Base-by-base conservation (phyloP, 1,140 invertebrate genomes). In the Pogonus chalceus region DNA sequence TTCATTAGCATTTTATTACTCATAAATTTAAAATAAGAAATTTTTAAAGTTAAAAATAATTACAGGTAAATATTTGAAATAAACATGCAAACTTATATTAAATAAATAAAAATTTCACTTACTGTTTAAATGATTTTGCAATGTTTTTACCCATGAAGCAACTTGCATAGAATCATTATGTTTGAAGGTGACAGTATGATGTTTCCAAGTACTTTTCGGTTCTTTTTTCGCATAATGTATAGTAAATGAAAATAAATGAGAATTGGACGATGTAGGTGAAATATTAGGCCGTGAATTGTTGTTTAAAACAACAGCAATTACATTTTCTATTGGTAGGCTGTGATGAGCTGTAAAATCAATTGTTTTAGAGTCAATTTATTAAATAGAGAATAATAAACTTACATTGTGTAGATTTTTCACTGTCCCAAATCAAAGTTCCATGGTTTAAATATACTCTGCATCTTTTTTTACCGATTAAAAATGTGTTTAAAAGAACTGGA, bases 401-500 rank as follows among this genome's bases (percentile, higher is more conserved):
- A 79, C 76, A 72, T 56, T 72, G 73, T 43, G 79, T 77, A 16
- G 70, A 65, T 58, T 71, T 72, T 61, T 78, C 74, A 14, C 77
- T 78, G 58, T 83, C 81, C 81, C 81, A 84, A 21, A 81, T 77
- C 49, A 83, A 66, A 23, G 72, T 76, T 53, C 76, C 74, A 23
- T 73, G 74, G 69, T 83, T 79, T 58, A 83, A 79, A 65, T 82
- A 79, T n/a, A 82, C 80, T 49, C 76, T 73, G 59, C 76, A 79
- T 56, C 77, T 72, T 67, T 81, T 83, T 58, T 79, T 81, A 55
- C 76, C 76, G 48, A 79, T 74, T 26, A 78, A 64, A 62, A 83
- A 83, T 48, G 78, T 81, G 57, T 74, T 81, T 16, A 83, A 67
- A 26, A 83, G 64, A 43, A 83, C 76, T n/a, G 62, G 37, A 43